Evolutionary conservation across 2,797 vertebrate genomes (phyloP).

Genomic region (Micrastur ruficollis): DNA sequence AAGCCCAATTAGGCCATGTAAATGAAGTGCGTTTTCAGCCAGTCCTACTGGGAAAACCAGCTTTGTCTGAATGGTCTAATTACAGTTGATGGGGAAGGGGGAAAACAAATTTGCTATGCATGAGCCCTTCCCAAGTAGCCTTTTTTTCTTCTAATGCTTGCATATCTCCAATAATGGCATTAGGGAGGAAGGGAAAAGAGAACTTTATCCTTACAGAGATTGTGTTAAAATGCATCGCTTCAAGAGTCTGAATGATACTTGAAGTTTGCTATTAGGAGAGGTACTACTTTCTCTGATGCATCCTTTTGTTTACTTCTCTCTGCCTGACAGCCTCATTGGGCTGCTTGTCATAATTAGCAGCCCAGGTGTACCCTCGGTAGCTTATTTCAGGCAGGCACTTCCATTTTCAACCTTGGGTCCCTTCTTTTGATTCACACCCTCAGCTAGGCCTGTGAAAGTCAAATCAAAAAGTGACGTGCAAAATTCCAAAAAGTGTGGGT

Average conservation of each 20-base stretch:
- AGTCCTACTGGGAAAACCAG: constrained; percentile 68
- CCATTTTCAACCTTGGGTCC: neutral
- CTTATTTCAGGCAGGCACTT: neutral
- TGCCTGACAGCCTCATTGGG: neutral
- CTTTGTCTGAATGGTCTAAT: constrained; percentile 63
- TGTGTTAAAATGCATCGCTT: neutral
- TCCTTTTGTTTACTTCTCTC: constrained; percentile 21
- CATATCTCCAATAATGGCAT: neutral
- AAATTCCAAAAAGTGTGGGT: neutral
- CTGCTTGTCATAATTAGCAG: neutral
- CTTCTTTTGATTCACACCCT: neutral
- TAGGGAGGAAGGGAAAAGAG: neutral
- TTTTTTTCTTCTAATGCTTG: constrained; percentile 5
- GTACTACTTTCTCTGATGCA: neutral
- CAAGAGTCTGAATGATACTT: neutral
- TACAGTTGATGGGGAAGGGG: constrained; percentile 56
- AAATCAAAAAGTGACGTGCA: neutral
- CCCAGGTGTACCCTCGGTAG: neutral
- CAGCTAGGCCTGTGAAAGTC: neutral
- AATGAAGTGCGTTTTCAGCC: constrained; percentile 52
- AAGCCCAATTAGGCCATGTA: constrained; percentile 66
- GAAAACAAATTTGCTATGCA: constrained; percentile 57
- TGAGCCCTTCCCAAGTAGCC: constrained; percentile 46
- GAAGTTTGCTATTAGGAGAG: neutral
- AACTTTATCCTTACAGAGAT: neutral